These are phyloP conservation scores for Charanyca ferruginea DNA, from an alignment of 2,888 invertebrate genomes.

Conservation along the genomic window DNA sequence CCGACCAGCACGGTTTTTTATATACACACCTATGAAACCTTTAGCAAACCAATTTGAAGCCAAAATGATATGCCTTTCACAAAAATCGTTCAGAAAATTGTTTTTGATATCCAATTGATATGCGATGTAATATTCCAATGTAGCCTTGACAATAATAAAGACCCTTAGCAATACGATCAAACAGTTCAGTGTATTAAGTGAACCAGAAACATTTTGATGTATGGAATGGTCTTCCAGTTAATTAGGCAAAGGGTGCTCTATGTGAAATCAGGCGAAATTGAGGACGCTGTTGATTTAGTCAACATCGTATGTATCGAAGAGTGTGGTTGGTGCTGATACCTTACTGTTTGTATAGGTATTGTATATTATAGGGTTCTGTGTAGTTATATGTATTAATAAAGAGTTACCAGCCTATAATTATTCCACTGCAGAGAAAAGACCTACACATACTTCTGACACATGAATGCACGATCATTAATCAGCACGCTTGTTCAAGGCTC, in stretches of 20 bases:
- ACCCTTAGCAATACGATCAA: conserved; percentile 37
- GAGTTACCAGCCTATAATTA: too few species aligned
- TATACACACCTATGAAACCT: too few species aligned
- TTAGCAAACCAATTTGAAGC: too few species aligned
- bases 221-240: conserved; percentile 45
- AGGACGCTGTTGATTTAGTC: conserved; percentile 37
- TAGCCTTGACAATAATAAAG: conserved; percentile 21
- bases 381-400: too few species aligned
- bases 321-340: neutral
- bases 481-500: too few species aligned
- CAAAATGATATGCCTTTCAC: neutral
- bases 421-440: too few species aligned
- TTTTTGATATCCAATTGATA: conserved; percentile 5
- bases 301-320: conserved; percentile 5
- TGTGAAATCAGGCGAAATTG: conserved; percentile 47
- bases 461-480: too few species aligned
- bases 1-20: too few species aligned
- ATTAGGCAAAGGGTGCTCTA: conserved; percentile 51
- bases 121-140: conserved; percentile 8
- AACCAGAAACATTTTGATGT: conserved; percentile 48
- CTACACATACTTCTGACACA: too few species aligned
- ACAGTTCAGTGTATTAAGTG: conserved; percentile 30
- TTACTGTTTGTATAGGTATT: neutral
- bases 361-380: too few species aligned
- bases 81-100: conserved; percentile 7